Evolutionary conservation across 1,140 invertebrate genomes (phyloP).

Genomic region (Coelopa frigida): DNA sequence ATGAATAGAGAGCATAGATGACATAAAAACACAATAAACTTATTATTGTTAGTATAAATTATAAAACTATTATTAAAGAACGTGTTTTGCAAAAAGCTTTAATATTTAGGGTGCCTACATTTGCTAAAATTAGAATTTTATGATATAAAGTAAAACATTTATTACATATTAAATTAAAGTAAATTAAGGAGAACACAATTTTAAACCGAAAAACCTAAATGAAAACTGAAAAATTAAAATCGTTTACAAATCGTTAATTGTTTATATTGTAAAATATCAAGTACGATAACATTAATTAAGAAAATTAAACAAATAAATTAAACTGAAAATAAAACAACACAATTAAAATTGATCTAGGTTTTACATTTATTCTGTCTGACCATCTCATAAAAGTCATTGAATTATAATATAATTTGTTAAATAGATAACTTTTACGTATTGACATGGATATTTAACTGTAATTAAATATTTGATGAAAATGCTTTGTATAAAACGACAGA

Average conservation of each 20-base stretch:
- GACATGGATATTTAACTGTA: too few relatives aligned
- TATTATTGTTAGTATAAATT: constrained; percentile 40
- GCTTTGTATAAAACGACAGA: constrained; percentile 4
- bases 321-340: constrained; percentile 11
- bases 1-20: too few relatives aligned
- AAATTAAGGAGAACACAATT: not conserved
- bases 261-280: too few relatives aligned
- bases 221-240: constrained; percentile 11
- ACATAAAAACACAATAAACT: too few relatives aligned
- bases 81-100: constrained; percentile 46
- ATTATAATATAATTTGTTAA: constrained; percentile 3
- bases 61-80: too few relatives aligned
- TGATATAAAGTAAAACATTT: constrained; percentile 14
- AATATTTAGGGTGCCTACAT: constrained; percentile 46
- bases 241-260: not conserved
- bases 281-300: constrained; percentile 5
- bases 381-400: not conserved
- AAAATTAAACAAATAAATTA: constrained; percentile 11
- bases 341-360: constrained; percentile 1
- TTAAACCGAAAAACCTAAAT: not conserved
- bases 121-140: constrained; percentile 45
- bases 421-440: too few relatives aligned
- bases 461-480: constrained; percentile 3
- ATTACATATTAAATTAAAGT: constrained; percentile 8
- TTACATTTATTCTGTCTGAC: not conserved